phyloP scores from a whole-genome alignment of 1,140 invertebrate genomes.

The Mesaphorura yosii region DNA sequence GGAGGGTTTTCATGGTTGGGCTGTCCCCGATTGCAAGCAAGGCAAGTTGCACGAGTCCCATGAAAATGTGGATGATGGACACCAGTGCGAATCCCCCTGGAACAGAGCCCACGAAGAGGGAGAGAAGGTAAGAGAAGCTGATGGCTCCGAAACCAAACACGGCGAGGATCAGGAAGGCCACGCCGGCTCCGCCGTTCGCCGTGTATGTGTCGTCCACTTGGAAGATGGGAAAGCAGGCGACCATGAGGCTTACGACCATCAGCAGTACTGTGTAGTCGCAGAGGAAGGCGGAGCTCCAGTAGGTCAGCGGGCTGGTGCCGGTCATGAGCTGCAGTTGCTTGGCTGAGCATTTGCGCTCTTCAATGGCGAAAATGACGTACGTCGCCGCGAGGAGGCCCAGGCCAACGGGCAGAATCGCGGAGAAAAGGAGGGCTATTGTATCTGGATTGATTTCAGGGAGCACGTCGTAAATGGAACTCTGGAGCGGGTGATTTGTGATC shows the following conservation, averaged over 20 bases:
- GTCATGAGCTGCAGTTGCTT: conserved; percentile 62
- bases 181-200: background rate
- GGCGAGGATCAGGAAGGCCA: background rate
- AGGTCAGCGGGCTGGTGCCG: conserved; percentile 56
- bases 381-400: conserved; percentile 55
- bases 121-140: background rate
- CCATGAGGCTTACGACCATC: conserved; percentile 36
- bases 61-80: background rate
- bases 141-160: conserved; percentile 1
- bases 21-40: no score
- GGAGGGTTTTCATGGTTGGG: no score
- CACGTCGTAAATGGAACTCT: conserved; percentile 34
- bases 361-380: conserved; percentile 56
- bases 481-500: conserved; percentile 51
- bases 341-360: conserved; percentile 42
- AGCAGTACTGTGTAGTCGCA: conserved; percentile 60
- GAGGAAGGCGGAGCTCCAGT: conserved; percentile 57
- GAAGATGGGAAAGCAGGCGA: background rate
- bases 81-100: conserved; percentile 1
- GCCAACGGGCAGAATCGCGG: conserved; percentile 19
- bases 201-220: background rate
- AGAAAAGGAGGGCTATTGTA: conserved; percentile 29
- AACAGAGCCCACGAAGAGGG: background rate
- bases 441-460: conserved; percentile 6
- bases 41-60: no score